These are phyloP conservation scores for Drosophila sulfurigaster DNA, from an alignment of 1,140 invertebrate species.

Conservation along the genomic window DNA sequence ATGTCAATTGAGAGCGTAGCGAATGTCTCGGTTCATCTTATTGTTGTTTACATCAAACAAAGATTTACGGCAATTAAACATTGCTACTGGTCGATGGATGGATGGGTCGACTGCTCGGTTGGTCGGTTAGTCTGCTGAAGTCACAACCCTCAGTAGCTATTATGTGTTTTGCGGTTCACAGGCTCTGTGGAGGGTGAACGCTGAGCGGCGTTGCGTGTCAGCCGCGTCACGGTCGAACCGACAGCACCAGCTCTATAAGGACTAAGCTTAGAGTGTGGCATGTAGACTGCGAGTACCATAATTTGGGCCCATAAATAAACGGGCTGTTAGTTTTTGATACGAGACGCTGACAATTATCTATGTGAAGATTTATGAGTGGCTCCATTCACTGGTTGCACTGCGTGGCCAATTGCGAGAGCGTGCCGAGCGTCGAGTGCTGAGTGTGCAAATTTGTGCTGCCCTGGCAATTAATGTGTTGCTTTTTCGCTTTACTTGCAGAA, in stretches of 20 bases:
- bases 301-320: conserved; percentile 78
- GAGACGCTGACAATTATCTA: conserved; percentile 73
- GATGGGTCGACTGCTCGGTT: not conserved
- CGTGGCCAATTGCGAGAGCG: conserved; percentile 59
- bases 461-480: conserved; percentile 60
- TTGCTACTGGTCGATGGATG: conserved; percentile 30
- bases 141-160: conserved; percentile 79
- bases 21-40: conserved; percentile 59
- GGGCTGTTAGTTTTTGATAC: conserved; percentile 46
- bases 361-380: conserved; percentile 72
- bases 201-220: conserved; percentile 72
- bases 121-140: conserved; percentile 21
- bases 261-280: not conserved
- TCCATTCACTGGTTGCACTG: conserved; percentile 37
- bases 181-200: conserved; percentile 44
- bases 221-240: conserved; percentile 27
- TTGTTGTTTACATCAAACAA: conserved; percentile 84
- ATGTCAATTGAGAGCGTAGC: conserved; percentile 76
- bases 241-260: conserved; percentile 30
- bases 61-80: conserved; percentile 85
- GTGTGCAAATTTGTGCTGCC: conserved; percentile 76
- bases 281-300: conserved; percentile 51
- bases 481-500: conserved; percentile 57
- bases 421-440: conserved; percentile 56
- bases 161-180: conserved; percentile 79